Conservation (phyloP, 2,888 invertebrate genomes). For the Limnephilus rhombicus region DNA sequence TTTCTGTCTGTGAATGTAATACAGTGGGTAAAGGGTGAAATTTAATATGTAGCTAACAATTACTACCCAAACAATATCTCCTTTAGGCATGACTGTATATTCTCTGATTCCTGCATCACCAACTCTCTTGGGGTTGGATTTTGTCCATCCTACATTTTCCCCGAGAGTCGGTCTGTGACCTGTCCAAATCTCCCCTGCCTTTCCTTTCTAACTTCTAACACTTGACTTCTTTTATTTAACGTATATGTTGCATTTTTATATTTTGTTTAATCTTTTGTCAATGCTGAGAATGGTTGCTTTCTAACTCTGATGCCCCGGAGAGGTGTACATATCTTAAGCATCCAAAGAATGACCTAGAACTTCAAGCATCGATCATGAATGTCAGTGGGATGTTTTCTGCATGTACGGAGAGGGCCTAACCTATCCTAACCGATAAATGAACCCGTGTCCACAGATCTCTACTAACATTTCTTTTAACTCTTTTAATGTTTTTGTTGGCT, state of each 20-base stretch:
- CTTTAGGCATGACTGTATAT: conserved; percentile 11
- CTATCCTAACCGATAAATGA: background rate
- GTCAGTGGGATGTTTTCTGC: background rate
- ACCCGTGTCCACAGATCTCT: background rate
- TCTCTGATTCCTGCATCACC: conserved; percentile 1
- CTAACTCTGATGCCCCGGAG: background rate
- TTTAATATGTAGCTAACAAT: background rate
- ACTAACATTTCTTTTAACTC: background rate
- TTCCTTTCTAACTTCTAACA: background rate
- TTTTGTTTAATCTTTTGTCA: background rate
- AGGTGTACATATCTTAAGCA: background rate
- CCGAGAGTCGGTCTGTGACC: background rate
- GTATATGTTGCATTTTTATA: conserved; percentile 27
- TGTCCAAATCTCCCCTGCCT: background rate
- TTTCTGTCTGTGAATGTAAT: background rate
- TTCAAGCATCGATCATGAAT: background rate
- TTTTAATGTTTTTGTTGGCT: background rate
- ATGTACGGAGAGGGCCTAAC: background rate
- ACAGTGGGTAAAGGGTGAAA: background rate
- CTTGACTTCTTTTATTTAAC: background rate
- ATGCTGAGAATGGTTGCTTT: background rate
- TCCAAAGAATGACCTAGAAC: background rate
- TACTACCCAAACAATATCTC: background rate
- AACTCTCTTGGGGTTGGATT: background rate
- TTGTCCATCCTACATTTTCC: background rate